phyloP scores from a whole-genome alignment of 2,797 vertebrate genomes.

The Sphenodon punctatus region DNA sequence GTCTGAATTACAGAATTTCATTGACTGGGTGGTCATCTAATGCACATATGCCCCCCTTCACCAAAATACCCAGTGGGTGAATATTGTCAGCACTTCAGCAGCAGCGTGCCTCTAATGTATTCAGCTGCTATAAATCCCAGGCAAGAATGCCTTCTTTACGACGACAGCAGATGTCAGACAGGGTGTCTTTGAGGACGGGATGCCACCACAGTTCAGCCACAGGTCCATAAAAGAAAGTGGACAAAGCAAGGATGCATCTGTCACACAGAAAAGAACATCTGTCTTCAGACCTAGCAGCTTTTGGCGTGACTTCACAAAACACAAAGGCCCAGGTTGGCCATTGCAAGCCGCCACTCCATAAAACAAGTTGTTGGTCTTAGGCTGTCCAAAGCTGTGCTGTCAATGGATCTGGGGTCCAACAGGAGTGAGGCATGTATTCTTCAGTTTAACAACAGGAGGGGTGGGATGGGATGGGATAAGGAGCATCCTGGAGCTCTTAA shows the following conservation, averaged over 20 bases:
- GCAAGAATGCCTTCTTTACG: background rate
- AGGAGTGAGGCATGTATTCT: slow-evolving; percentile 15
- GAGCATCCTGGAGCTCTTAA: slow-evolving; percentile 7
- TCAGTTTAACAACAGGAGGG: background rate
- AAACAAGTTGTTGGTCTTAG: slow-evolving; percentile 20
- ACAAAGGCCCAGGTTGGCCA: slow-evolving; percentile 62
- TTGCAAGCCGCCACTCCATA: slow-evolving; percentile 38
- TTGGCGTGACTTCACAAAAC: slow-evolving; percentile 37
- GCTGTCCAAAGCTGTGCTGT: slow-evolving; percentile 24
- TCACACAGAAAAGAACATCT: slow-evolving; percentile 63
- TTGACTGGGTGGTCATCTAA: too few relatives aligned
- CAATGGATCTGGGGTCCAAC: background rate
- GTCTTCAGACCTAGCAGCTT: slow-evolving; percentile 27
- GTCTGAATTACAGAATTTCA: too few relatives aligned
- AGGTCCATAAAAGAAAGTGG: slow-evolving; percentile 23
- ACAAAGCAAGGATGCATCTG: slow-evolving; percentile 64
- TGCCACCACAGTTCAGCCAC: slow-evolving; percentile 7
- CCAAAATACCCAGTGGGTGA: rapidly evolving
- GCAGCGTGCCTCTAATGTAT: background rate
- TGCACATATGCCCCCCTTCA: too few relatives aligned
- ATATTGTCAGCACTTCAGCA: background rate
- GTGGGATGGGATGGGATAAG: background rate
- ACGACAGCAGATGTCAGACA: slow-evolving; percentile 44
- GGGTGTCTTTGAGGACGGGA: background rate
- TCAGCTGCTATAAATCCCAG: background rate